Percentiles rank a stretch among this genome's conserved stretches.
Evolutionary conservation across 2,113 vertebrate genomes (phyloP).

Genomic region (Chelonoidis abingdonii): DNA sequence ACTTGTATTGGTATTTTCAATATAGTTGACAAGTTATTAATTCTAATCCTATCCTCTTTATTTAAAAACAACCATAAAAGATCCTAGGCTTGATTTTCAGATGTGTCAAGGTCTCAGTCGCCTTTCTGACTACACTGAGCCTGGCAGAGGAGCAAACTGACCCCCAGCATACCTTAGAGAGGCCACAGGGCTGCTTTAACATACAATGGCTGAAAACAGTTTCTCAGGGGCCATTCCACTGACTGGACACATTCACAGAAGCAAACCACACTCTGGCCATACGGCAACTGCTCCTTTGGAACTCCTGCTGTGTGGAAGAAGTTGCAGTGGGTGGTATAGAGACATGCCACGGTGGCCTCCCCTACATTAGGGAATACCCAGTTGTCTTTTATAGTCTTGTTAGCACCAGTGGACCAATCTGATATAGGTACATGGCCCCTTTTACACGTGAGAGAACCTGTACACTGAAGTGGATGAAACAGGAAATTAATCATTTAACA

Average conservation of each 20-base stretch:
- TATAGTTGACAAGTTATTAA: background rate
- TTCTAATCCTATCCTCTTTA: background rate
- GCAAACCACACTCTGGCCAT: background rate
- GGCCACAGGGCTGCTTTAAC: background rate
- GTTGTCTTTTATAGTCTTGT: background rate
- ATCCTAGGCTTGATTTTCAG: conserved; percentile 2
- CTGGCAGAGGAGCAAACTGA: too few species aligned
- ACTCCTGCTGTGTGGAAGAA: background rate
- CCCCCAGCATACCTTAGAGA: background rate
- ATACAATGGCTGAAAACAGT: conserved; percentile 1
- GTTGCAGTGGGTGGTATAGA: background rate
- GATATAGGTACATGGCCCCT: background rate
- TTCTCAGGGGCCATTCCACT: background rate
- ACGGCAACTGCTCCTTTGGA: background rate
- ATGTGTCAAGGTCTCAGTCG: conserved; percentile 27
- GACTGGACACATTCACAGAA: conserved; percentile 2
- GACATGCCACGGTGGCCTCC: background rate
- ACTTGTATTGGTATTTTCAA: background rate
- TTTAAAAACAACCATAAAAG: background rate
- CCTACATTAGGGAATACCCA: background rate
- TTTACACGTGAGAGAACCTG: background rate
- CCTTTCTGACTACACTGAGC: background rate
- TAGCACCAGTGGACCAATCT: fast-evolving
- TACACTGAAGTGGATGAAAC: background rate
- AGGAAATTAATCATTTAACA: background rate